Evolutionary conservation across 2,888 invertebrate species (phyloP).

Genomic region (Nebria brevicollis): DNA sequence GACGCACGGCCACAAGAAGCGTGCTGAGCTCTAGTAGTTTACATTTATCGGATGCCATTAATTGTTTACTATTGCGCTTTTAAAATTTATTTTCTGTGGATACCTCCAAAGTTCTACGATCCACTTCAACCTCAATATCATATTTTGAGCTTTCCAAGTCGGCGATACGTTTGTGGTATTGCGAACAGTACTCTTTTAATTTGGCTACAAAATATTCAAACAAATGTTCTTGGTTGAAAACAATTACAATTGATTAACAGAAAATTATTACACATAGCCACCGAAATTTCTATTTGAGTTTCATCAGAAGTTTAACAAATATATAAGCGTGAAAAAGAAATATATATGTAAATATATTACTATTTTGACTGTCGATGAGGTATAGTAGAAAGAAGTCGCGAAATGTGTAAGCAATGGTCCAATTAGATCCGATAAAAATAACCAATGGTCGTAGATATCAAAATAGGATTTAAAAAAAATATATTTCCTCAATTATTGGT

Average conservation of each 20-base stretch:
- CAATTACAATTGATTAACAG: neutral
- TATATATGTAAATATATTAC: neutral
- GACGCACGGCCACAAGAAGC: neutral
- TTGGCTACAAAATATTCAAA: slow-evolving; percentile 55
- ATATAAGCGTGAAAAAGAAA: too few species aligned
- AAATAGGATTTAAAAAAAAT: slow-evolving; percentile 7
- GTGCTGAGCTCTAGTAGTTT: neutral
- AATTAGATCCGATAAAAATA: neutral
- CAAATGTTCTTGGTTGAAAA: neutral
- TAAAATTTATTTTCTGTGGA: slow-evolving; percentile 57
- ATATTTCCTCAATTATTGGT: slow-evolving; percentile 17
- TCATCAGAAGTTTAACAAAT: neutral
- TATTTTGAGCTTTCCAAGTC: slow-evolving; percentile 92
- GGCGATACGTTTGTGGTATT: slow-evolving; percentile 85
- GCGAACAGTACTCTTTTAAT: slow-evolving; percentile 63
- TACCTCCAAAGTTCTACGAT: slow-evolving; percentile 96
- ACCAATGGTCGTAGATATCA: neutral
- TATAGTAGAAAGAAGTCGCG: neutral
- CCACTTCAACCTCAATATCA: slow-evolving; percentile 97
- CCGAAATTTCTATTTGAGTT: neutral
- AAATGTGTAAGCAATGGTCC: neutral
- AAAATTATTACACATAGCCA: slow-evolving; percentile 2
- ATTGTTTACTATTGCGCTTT: neutral
- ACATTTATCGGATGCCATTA: neutral
- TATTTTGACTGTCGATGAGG: neutral